Base-by-base conservation (phyloP, 2,113 vertebrate genomes). In the Psammodynastes pulverulentus region DNA sequence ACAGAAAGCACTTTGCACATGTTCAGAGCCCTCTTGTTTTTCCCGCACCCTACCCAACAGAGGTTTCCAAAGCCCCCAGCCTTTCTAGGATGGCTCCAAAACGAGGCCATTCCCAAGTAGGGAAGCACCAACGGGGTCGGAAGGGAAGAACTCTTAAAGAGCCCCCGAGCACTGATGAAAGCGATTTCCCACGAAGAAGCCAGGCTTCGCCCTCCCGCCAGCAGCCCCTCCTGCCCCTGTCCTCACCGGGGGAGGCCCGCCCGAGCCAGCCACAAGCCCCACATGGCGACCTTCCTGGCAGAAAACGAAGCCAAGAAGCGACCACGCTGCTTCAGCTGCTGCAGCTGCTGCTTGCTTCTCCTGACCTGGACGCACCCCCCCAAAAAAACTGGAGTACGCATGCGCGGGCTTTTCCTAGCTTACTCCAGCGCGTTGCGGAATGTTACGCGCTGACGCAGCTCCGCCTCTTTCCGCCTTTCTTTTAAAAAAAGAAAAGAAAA, bases 251-350 rank as follows among this genome's bases (percentile, higher is more conserved):
- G 17, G 0, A 84, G 67, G 88, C 90, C 34, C 67, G 90, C 89
- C 86, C 93, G 90, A 21, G 91, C n/a, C 88, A 95, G 93, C 86
- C 94, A 87, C 3, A 95, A 91, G 94, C 90, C 92, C 95, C 95
- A 96, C 96, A 96, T 96, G 93, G 24, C 91, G 29, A 54, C 49
- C 46, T 12, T 9, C n/a, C 58, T 23, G 0, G 26, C 53, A 19
- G 52, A 43, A 91, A 5, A 12, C 0, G 45, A 72, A 45, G 0
- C 2, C 29, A 49, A 0, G 0, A 48, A 0, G 39, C 52, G 43
- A 2, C 1, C 21, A 48, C 45, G 72, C 34, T 79, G 67, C 15
- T 39, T 1, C n/a, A 0, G n/a, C 23, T 7, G 56, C 8, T 24
- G 4, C 29, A 13, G 29, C 12, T 13, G 26, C 34, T 8, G 17